Evolutionary conservation across 2,888 invertebrate genomes (phyloP), one percentile per base, ranked within the genome.

Genomic region (Bellardia pandia): DNA sequence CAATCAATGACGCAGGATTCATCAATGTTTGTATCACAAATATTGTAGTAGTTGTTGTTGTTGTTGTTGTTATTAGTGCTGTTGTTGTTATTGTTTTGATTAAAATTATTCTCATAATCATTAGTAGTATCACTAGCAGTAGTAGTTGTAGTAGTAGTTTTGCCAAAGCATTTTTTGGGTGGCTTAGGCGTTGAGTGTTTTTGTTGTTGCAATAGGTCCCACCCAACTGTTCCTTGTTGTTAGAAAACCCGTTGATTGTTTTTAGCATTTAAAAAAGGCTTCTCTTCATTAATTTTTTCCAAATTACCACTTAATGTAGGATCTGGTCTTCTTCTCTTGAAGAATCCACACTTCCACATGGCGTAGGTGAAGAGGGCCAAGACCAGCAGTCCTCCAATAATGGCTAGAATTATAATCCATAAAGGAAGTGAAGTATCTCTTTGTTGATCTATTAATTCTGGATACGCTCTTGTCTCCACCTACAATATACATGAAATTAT

Each of bases 271-370:
- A 93, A 88, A 88, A 95, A 95, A 30, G 96, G 96, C 91, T 96
- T 96, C 87, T 96, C 95, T 89, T 96, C 96, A 90, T 95, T 95
- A 91, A 96, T 96, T 91, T 97, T 97, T 92, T 96, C 96, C 37
- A 97, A 93, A 93, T 96, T 97, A 0, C 97, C 97, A 33, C 97
- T 97, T 5, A 97, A 93, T 16, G 97, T 97, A 1, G 96, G 97
- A 93, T 98, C 97, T 6, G 97, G 97, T 88, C 98, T 95, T 92
- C 97, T 96, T 91, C 97, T 94, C 92, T 97, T 98, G 94, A 98
- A 98, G 95, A 98, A 98, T 75, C 98, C 98, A 77, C 97, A 96
- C 94, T 97, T 98, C 96, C 98, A 98, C 85, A 99, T 94, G 33
- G 96, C 95, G 72, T 97, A 95, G 62, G 97, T 97, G 74, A 99